Percentiles rank a stretch among this genome's conserved stretches.
Conservation (phyloP, 2,113 vertebrate species). For the Chrysochloris asiatica region DNA sequence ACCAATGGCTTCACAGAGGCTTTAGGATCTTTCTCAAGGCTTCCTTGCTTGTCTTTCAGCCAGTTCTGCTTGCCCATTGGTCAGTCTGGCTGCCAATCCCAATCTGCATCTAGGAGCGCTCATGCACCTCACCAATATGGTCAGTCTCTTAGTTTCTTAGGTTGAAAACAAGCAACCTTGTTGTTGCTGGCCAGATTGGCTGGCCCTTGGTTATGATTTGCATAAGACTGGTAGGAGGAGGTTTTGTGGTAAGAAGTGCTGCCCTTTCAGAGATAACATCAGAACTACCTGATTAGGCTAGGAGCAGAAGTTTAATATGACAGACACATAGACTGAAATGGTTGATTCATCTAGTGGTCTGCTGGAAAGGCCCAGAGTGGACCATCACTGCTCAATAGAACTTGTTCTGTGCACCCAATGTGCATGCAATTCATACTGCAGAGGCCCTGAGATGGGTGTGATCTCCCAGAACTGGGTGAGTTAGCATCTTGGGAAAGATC, state of each 20-base stretch:
- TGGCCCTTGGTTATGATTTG: not conserved
- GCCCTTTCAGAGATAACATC: not conserved
- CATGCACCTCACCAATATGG: not conserved
- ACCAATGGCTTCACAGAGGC: not conserved
- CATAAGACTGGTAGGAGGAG: not conserved
- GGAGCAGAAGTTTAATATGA: not conserved
- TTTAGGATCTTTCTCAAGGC: not conserved
- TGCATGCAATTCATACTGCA: not conserved
- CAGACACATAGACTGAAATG: not conserved
- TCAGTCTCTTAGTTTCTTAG: not conserved
- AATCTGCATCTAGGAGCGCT: not conserved
- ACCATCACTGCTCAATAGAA: not conserved
- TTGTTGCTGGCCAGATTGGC: not conserved
- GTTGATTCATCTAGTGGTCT: too few species aligned
- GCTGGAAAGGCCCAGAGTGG: not conserved
- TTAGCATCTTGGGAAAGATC: not conserved
- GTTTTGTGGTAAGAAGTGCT: not conserved
- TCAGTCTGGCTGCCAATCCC: not conserved
- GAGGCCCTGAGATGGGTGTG: not conserved
- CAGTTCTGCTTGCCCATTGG: not conserved
- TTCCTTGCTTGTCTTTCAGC: not conserved
- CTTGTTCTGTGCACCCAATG: not conserved
- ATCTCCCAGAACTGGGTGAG: not conserved
- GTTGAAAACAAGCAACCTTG: not conserved
- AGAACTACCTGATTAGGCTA: slow-evolving; percentile 1